phyloP scores from a whole-genome alignment of 2,113 vertebrate species.

The Anguilla japonica region DNA sequence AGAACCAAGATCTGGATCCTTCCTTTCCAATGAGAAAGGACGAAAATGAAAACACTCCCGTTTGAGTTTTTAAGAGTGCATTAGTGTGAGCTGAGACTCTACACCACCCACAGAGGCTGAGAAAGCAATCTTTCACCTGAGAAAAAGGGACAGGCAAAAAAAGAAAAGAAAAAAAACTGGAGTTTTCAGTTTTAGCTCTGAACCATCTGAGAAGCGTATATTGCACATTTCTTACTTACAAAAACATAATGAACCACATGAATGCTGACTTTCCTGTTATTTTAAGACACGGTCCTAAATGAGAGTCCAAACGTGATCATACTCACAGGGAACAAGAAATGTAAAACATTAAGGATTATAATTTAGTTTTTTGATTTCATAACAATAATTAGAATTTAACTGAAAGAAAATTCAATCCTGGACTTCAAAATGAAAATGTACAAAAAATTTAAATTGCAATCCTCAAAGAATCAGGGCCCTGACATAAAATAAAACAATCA shows the following conservation, averaged over 20 bases:
- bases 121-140: conserved; percentile 70
- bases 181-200: conserved; percentile 53
- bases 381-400: background rate
- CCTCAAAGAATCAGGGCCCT: background rate
- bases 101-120: conserved; percentile 57
- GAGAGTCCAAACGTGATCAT: conserved; percentile 31
- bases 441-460: background rate
- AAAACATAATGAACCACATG: conserved; percentile 55
- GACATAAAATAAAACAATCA: background rate
- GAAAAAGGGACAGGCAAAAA: conserved; percentile 57
- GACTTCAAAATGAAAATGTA: background rate
- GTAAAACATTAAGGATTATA: conserved; percentile 14
- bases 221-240: conserved; percentile 68
- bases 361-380: background rate
- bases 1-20: background rate
- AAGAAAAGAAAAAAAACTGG: conserved; percentile 19
- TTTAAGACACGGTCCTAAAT: conserved; percentile 33
- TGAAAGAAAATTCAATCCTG: conserved; percentile 10
- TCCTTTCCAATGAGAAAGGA: conserved; percentile 27
- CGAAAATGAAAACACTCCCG: conserved; percentile 48
- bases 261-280: conserved; percentile 36
- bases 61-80: conserved; percentile 47
- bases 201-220: conserved; percentile 66
- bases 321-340: conserved; percentile 29
- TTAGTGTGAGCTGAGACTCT: conserved; percentile 67